Evolutionary conservation across 2,797 vertebrate species (phyloP).

Genomic region (Spizella passerina): DNA sequence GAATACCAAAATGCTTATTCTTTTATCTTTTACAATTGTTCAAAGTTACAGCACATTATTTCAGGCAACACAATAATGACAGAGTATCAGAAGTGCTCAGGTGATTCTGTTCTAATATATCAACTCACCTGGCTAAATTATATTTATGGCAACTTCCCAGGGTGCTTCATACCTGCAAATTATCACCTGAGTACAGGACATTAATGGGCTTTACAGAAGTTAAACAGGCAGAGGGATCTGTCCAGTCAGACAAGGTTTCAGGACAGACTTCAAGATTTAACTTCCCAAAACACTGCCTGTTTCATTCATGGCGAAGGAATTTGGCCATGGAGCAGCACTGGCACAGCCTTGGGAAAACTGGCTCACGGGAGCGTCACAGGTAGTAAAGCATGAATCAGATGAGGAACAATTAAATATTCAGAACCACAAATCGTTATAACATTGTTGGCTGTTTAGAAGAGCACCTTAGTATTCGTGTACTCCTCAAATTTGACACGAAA

Average conservation of each 20-base stretch:
- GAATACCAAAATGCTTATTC: background rate
- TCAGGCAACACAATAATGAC: background rate
- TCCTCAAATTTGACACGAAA: background rate
- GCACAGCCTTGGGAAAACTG: background rate
- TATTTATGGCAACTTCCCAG: background rate
- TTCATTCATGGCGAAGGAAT: background rate
- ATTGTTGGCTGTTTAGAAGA: background rate
- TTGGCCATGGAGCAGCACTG: background rate
- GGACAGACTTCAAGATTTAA: background rate
- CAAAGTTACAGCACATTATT: background rate
- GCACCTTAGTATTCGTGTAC: background rate
- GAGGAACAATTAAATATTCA: background rate
- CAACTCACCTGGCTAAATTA: background rate
- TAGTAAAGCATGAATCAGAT: background rate
- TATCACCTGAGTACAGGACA: background rate
- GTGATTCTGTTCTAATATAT: background rate
- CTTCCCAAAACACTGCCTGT: background rate
- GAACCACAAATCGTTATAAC: background rate
- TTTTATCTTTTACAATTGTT: background rate
- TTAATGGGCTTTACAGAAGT: fast-evolving
- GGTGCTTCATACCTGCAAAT: background rate
- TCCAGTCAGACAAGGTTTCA: background rate
- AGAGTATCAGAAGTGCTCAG: background rate
- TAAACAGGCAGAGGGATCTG: background rate
- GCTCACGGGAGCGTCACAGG: background rate